Evolutionary conservation across 2,113 vertebrate species (phyloP).

Genomic region (Serilophus lunatus): DNA sequence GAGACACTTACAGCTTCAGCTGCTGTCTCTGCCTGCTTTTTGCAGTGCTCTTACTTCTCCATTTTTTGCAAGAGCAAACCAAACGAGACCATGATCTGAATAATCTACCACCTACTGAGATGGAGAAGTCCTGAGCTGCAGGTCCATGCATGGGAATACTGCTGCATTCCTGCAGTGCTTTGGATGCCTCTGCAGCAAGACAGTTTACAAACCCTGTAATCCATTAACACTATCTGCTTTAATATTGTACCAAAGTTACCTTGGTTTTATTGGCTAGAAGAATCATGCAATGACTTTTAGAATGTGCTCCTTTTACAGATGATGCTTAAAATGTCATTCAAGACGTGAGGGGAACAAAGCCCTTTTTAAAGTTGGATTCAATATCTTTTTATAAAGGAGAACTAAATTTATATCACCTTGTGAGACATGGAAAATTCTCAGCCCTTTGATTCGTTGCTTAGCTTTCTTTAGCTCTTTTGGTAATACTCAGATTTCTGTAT

Average conservation of each 20-base stretch:
- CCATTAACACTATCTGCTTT: background rate
- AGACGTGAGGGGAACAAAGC: background rate
- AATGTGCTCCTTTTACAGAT: background rate
- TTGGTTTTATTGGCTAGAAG: background rate
- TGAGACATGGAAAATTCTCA: background rate
- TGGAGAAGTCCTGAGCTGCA: accelerated
- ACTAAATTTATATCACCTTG: background rate
- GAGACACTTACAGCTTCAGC: background rate
- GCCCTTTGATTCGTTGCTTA: background rate
- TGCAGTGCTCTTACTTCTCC: background rate
- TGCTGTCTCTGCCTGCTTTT: background rate
- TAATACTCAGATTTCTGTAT: background rate
- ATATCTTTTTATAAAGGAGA: background rate
- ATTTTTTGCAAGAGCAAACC: background rate
- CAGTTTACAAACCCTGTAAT: background rate
- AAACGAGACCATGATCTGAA: background rate
- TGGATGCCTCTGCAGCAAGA: background rate
- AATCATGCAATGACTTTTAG: background rate
- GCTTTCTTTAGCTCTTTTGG: background rate
- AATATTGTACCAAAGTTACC: background rate
- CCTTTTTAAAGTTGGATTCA: background rate
- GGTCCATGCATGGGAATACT: background rate
- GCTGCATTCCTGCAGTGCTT: constrained; percentile 16
- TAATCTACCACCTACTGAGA: background rate
- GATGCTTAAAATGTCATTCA: background rate